Percentiles rank a stretch among this genome's conserved stretches.
Conservation (phyloP, 2,797 vertebrate species). For the Neomorphus geoffroyi region DNA sequence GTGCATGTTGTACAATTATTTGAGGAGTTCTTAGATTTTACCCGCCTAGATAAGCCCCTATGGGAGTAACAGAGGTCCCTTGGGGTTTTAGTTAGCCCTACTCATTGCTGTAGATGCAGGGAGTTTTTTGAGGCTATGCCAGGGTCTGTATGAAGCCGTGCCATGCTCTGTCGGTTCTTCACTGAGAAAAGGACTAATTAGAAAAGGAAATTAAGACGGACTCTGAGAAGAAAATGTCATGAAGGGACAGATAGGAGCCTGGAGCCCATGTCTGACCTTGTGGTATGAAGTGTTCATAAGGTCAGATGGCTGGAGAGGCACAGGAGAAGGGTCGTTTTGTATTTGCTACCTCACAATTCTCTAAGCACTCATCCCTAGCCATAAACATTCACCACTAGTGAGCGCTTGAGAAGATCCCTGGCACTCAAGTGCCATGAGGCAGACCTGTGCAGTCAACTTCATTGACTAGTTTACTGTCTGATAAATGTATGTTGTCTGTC, state of each 20-base stretch:
- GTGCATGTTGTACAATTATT: neutral
- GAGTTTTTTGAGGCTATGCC: neutral
- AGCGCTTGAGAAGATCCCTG: fast-evolving
- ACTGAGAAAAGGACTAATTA: neutral
- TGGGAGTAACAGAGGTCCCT: neutral
- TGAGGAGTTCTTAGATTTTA: neutral
- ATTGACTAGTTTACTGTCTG: neutral
- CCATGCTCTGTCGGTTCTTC: fast-evolving
- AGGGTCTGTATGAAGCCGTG: neutral
- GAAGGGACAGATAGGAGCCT: neutral
- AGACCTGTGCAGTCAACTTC: neutral
- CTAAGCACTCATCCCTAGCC: neutral
- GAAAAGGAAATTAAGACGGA: neutral
- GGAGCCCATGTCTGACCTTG: neutral
- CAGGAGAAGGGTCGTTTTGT: neutral
- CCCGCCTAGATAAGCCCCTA: neutral
- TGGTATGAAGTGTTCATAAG: neutral
- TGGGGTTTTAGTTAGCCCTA: neutral
- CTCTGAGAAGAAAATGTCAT: neutral
- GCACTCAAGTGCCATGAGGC: fast-evolving
- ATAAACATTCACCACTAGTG: neutral
- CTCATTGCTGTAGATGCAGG: neutral
- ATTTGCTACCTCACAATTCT: neutral
- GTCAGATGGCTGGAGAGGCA: neutral
- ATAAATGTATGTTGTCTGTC: neutral